These are phyloP conservation scores for Corydoras sp. DNA, from an alignment of 2,113 vertebrate species.

Conservation along the genomic window DNA sequence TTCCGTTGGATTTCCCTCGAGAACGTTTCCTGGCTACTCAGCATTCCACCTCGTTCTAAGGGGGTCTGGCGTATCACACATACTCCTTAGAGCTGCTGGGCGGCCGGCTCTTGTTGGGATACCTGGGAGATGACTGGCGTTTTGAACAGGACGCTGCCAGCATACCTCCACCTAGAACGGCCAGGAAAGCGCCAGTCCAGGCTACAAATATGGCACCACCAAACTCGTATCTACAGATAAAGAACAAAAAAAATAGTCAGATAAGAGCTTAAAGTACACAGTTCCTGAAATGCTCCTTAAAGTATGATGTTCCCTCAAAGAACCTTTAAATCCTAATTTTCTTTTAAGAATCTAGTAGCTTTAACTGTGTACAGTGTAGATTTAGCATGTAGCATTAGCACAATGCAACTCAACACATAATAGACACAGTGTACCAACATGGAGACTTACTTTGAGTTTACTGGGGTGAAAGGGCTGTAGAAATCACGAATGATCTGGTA, in stretches of 20 bases:
- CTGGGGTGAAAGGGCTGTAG: slow-evolving; percentile 68
- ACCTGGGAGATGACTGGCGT: slow-evolving; percentile 52
- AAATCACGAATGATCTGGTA: slow-evolving; percentile 77
- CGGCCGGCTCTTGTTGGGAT: slow-evolving; percentile 62
- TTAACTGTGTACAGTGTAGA: too few species aligned
- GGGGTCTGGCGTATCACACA: slow-evolving; percentile 56
- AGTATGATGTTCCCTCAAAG: too few species aligned
- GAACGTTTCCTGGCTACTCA: slow-evolving; percentile 13
- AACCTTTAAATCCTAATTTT: too few species aligned
- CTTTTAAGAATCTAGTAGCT: too few species aligned
- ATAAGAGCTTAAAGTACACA: neutral
- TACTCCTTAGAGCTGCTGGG: slow-evolving; percentile 72
- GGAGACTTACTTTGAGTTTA: slow-evolving; percentile 74
- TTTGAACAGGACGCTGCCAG: slow-evolving; percentile 75
- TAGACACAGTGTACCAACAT: too few species aligned
- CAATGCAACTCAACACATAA: too few species aligned
- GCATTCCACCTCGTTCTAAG: neutral
- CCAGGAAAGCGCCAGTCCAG: slow-evolving; percentile 76
- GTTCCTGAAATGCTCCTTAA: too few species aligned
- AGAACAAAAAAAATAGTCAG: neutral
- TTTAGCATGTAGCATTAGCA: too few species aligned
- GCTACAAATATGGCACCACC: slow-evolving; percentile 80
- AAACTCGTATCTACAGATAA: slow-evolving; percentile 75
- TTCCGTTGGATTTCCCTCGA: neutral
- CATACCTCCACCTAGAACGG: slow-evolving; percentile 70